Evolutionary conservation across 2,888 invertebrate genomes (phyloP), one percentile per base, ranked within the genome.

Genomic region (Parochlus steinenii): DNA sequence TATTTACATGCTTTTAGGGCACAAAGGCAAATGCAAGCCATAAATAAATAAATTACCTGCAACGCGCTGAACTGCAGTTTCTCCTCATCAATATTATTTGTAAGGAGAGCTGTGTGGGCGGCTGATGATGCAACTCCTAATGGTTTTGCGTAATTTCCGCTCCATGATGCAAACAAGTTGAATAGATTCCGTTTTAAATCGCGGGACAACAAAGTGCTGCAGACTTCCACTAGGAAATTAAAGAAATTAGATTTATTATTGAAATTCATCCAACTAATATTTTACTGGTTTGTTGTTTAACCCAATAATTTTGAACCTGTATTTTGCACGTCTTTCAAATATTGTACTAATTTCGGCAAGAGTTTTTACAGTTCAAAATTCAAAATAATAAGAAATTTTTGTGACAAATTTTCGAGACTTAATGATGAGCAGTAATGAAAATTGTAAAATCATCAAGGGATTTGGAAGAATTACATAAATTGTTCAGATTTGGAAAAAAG

Each of bases 131-230:
- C 44, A 39, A 66, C 48, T 27, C 67, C 64, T n/a, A 79, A 62
- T 20, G 77, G 74, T 44, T 73, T 67, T 1, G 81, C 80, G 49
- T 87, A 81, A 41, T 77, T 74, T 3, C 92, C 93, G 49, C 89
- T 86, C 95, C 95, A 98, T 28, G 79, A 76, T 20, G 87, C 81
- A 61, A 97, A 93, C 43, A 97, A 64, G 44, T 78, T 74, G 61
- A 97, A 97, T 40, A 98, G 63, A 52, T 78, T 82, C 44, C 81
- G 74, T 33, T 89, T 71, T 30, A 90, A 62, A 48, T 92, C 90
- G 43, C 83, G 71, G 50, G 87, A 86, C 50, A 98, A 53, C 38
- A 98, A 63, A 12, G 80, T 79, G 32, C 76, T 71, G 54, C 86
- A 79, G 42, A 76, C 75, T 51, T 92, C 92, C 65, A 90, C 90